Base-by-base conservation (phyloP, 2,888 invertebrate species). In the Brenthis hecate region DNA sequence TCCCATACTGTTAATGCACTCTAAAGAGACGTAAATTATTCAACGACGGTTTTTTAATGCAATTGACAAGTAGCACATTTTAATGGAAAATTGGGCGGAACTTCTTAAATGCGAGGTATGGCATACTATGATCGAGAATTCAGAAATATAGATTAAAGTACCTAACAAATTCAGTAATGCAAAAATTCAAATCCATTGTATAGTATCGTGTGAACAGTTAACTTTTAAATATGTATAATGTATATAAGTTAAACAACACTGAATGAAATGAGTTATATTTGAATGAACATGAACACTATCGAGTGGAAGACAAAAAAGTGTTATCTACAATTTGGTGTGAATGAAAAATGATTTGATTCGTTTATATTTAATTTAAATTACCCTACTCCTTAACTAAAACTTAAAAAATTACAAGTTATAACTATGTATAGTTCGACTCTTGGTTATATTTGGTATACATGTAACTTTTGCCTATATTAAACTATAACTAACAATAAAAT, bases 381-480 rank as follows among this genome's bases (percentile, higher is more conserved):
- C 48, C 48, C 58, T 58, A 58, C 28, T 28, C 28, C 36, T 11
- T 43, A 36, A 8, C 36, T 36, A 8, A 36, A 36, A 36, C 23
- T 58, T 19, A 19, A 19, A 19, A 58, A 8, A 48, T 14, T 48
- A 58, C 23, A 58, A 48, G 48, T 23, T 48, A 23, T 48, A 58
- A 14, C 58, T 58, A 58, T 28, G 19, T 14, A 23, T 48, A 58
- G n/a, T 14, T 62, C 60, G n/a, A 60, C 58, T 47, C 51, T 62
- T 63, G 56, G 53, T 56, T 62, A 63, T 62, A 67, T 63, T 67
- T 67, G 67, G 67, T 56, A 67, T 56, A 62, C 53, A 58, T 23
- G 48, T 23, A 28, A 19, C 1, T 58, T 53, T 60, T 47, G 43
- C 19, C 43, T 36, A 48, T 58, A 14, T 58, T 48, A 48, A 48